Evolutionary conservation across 2,797 vertebrate genomes (phyloP), one percentile per base, ranked within the genome.

Genomic region (Sphenodon punctatus): DNA sequence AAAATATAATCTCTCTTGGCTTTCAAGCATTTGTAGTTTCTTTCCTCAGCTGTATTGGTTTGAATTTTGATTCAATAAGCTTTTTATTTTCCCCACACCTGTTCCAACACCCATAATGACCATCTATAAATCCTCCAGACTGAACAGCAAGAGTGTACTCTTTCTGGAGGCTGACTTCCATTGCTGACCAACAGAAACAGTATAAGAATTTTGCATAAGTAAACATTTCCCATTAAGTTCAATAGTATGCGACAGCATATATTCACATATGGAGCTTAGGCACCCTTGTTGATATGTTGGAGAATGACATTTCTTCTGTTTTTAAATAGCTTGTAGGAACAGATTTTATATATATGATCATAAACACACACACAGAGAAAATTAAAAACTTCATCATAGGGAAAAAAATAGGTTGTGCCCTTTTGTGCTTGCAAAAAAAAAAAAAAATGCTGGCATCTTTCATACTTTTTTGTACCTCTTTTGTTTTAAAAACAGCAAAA

Each of bases 31-130:
- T 82, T 78, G 72, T 34, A 55, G 30, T 13, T 5, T 5, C 83
- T 78, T 75, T 23, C 41, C 66, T 76, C 53, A 74, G 48, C 78
- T 14, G 79, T 63, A 78, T 39, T 3, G 7, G 39, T 34, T 74
- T 67, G 34, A 77, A 75, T 84, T 82, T 79, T 78, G 74, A 56
- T 65, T 82, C 84, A 61, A 75, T 78, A 80, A 86, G 80, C 19
- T 64, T 89, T 58, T 67, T 76, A 82, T 75, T 45, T 88, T 78
- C 34, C 73, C 48, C 63, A 61, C 49, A 59, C 16, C 30, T 61
- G 30, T 49, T 79, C 55, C 85, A 85, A 79, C 82, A 74, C 19
- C 41, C 30, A 4, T 64, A 87, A 68, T 17, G 73, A 80, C 41
- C 39, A 78, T 13, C 59, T 36, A 77, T 69, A 72, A 45, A 73